Evolutionary conservation across 2,797 vertebrate species (phyloP), one percentile per base, ranked within the genome.

Genomic region (Manis javanica): DNA sequence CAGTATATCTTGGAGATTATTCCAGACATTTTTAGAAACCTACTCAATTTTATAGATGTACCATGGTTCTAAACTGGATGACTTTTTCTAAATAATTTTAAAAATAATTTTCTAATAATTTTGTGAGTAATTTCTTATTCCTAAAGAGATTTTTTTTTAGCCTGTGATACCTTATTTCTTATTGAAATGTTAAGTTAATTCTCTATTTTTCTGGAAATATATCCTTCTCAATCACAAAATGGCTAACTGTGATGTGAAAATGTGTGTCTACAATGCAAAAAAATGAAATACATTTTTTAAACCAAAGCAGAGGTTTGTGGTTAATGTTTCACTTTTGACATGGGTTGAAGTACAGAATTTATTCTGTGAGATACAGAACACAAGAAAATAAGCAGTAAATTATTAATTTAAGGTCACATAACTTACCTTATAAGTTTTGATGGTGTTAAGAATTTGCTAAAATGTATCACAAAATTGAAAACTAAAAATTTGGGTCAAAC

Each of bases 381-480:
- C 57, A 68, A 78, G 49, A 82, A 95, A 85, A 91, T 59, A 81
- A 87, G 21, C 68, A 71, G 26, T 63, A 90, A 95, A 68, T 69
- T 42, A 83, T 51, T 63, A 12, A 6, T 85, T 75, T 91, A 46
- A 82, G 51, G n/a, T 85, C 57, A 86, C 23, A 66, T 88, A 93
- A 51, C n/a, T 69, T 79, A 88, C 49, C 39, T 93, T 90, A 31
- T 75, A 87, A 74, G 39, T 39, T 90, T 90, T 49, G 42, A 75
- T 57, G 6, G 21, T 79, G 55, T 31, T 77, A 75, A 71, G 72
- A 79, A 90, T 53, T 83, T 85, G 53, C 42, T 86, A 78, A 82
- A 95, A 87, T 42, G 15, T 71, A 68, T 74, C 66, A 96, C 15
- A 89, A 89, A 95, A 86, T 39, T 93, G 55, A 72, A 66, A 89